These are phyloP conservation scores for Ganaspis sp. DNA, from an alignment of 1,140 invertebrate genomes.

Conservation along the genomic window DNA sequence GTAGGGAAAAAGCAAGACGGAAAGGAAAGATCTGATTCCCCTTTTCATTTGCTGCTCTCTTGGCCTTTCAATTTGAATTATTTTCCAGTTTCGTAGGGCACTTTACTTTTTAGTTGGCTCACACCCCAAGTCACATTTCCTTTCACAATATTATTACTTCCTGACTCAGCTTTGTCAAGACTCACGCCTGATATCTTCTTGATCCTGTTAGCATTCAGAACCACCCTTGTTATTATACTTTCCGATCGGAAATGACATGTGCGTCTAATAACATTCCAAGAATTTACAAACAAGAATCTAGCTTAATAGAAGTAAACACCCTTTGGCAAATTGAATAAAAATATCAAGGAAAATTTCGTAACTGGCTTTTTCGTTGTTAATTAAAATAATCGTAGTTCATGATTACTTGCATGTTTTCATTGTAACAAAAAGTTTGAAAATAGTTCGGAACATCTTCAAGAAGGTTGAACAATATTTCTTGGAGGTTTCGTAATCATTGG, in stretches of 20 bases:
- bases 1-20: neutral
- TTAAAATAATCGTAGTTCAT: too few species aligned
- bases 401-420: too few species aligned
- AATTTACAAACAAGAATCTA: neutral
- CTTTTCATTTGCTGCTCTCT: constrained; percentile 1
- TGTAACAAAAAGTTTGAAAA: too few species aligned
- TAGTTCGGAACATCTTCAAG: too few species aligned
- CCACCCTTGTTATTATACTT: neutral
- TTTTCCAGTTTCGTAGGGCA: neutral
- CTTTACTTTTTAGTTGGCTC: constrained; percentile 4
- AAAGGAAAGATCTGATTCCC: constrained; percentile 3
- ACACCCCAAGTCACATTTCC: neutral
- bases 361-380: neutral
- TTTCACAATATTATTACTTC: constrained; percentile 25
- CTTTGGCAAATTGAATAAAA: neutral
- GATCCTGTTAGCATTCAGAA: neutral
- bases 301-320: constrained; percentile 1
- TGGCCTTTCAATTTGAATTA: constrained; percentile 14
- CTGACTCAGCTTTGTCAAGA: neutral
- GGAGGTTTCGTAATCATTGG: too few species aligned
- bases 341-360: neutral
- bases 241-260: neutral
- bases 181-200: neutral
- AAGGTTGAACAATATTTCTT: too few species aligned
- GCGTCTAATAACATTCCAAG: neutral